Evolutionary conservation across 2,888 invertebrate genomes (phyloP).

Genomic region (Latrodectus hesperus): DNA sequence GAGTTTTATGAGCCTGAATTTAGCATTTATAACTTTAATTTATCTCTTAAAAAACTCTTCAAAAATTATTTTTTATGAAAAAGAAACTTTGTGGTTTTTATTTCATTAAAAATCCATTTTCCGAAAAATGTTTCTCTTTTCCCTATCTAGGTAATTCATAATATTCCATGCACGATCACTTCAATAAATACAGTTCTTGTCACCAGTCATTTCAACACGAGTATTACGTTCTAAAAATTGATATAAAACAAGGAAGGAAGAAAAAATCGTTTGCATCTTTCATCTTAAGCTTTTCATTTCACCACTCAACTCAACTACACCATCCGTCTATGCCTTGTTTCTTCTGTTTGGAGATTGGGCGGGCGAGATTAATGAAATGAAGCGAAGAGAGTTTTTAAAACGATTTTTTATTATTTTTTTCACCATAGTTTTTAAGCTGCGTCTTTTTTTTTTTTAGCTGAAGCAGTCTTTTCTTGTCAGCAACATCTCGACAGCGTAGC

Average conservation of each 20-base stretch:
- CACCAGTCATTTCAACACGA: constrained; percentile 39
- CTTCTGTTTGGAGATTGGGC: constrained; percentile 36
- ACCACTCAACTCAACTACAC: constrained; percentile 56
- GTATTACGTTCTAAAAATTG: constrained; percentile 42
- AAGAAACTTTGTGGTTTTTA: constrained; percentile 13
- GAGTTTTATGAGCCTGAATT: not conserved
- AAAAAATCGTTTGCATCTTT: constrained; percentile 41
- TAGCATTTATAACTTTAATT: constrained; percentile 17
- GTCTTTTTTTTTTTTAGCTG: constrained; percentile 47
- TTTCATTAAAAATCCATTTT: constrained; percentile 59
- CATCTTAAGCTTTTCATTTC: constrained; percentile 65
- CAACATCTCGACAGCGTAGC: constrained; percentile 63
- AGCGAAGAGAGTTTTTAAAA: constrained; percentile 61
- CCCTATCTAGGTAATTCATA: constrained; percentile 57
- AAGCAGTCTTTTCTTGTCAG: constrained; percentile 58
- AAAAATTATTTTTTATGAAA: not conserved
- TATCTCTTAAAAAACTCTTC: not conserved
- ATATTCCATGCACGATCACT: constrained; percentile 60
- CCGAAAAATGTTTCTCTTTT: constrained; percentile 35
- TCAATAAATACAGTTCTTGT: constrained; percentile 61
- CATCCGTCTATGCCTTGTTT: constrained; percentile 61
- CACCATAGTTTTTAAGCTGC: constrained; percentile 40
- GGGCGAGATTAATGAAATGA: constrained; percentile 67
- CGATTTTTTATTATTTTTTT: constrained; percentile 46
- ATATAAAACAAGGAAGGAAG: constrained; percentile 16